Evolutionary conservation across 1,140 invertebrate genomes (phyloP), one percentile per base, ranked within the genome.

Genomic region (Zaprionus ornatus): DNA sequence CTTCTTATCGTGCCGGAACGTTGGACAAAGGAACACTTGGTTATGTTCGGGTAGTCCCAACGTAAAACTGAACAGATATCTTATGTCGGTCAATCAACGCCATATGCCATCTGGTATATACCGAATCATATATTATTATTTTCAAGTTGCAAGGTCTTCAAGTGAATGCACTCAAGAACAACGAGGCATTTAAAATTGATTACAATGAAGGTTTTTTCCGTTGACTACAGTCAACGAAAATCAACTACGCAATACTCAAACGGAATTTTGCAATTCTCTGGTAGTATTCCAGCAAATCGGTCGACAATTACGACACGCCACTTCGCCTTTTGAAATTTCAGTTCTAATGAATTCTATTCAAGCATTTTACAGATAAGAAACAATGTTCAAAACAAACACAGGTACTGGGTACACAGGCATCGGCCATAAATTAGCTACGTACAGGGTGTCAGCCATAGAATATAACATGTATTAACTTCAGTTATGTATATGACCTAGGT

Each of bases 121-220:
- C 45, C 7, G 21, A 50, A 19, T 50, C 19, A 50, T 23, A 10
- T 12, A 23, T n/a, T 37, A 37, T 50, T 50, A 50, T 45, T 13
- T 23, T 21, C 12, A 13, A 50, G 12, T 9, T 21, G 45, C 45
- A 23, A 50, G 45, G 45, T 50, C 45, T 50, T 21, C 12, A 50
- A 50, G 45, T 50, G 45, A 23, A 50, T 50, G 45, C 17, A 50
- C 12, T 19, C 17, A 50, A 21, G 10, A 21, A 50, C 45, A 50
- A 50, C 45, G 10, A 50, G 21, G 3, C 45, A 23, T 50, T 50
- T 50, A 21, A 19, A 23, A 50, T 0, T 10, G 3, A 23, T 50
- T 45, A n/a, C 40, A 50, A 21, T 50, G 10, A 23, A 50, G 45
- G 45, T 50, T 50, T 50, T 50, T 50, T 50, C 19, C 45, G 45